Evolutionary conservation across 2,797 vertebrate genomes (phyloP), one percentile per base, ranked within the genome.

Genomic region (Aphelocoma californica): DNA sequence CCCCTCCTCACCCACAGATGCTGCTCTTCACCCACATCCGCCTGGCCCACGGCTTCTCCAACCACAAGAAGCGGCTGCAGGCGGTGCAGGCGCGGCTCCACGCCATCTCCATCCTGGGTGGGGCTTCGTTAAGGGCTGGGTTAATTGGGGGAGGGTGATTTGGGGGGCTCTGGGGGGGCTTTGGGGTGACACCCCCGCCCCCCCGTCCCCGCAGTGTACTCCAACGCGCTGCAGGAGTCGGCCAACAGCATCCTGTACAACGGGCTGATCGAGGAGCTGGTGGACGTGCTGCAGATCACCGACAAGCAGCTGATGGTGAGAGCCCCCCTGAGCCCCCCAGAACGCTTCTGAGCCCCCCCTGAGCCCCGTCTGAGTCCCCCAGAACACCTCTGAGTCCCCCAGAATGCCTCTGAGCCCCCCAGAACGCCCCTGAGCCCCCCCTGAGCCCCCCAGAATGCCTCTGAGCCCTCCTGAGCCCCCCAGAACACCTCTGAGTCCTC

Each of bases 261-360:
- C 80, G 99, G 99, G 47, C 98, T 99, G 97, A 99, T 99, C 97
- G 99, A 99, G 93, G 99, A 99, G 97, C 98, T 99, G 95, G 99
- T 99, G 92, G 99, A 99, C 94, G 99, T 99, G 38, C 98, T 99
- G 86, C 99, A 99, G 93, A 99, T 99, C 95, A 99, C 99, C 67
- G 99, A 99, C 98, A 99, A 99, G 95, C 99, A 99, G 95, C 98
- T 99, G 71, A 99, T 99, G 99, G 99, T 99, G 96, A 98, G 98
- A 50, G 12, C 38, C 38, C 38, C 38, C 36, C 36, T 36, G 36
- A 36, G 10, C 36, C 36, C 36, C 36, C 36, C 36, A n/a, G n/a
- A n/a, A n/a, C n/a, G n/a, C n/a, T n/a, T n/a, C n/a, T n/a, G n/a
- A n/a, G n/a, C n/a, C n/a, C n/a, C n/a, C n/a, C n/a, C n/a, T n/a